Conservation (phyloP, 2,888 invertebrate species). For the Mesoligia furuncula region DNA sequence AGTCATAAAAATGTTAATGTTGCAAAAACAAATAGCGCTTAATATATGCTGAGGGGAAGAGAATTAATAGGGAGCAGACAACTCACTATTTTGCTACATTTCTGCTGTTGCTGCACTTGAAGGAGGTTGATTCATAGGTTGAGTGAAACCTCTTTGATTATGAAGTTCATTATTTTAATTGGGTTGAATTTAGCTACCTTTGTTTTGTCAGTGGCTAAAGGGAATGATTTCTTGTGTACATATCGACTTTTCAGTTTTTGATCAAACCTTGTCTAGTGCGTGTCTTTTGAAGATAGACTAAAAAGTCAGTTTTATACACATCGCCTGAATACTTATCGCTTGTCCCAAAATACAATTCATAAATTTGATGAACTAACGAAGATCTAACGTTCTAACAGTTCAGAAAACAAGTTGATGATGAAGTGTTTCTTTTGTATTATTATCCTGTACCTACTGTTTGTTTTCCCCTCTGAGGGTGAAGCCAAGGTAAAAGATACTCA, state of each 20-base stretch:
- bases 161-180: constrained; percentile 18
- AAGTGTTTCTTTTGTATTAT: constrained; percentile 12
- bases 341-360: not conserved
- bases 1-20: constrained; percentile 91
- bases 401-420: constrained; percentile 8
- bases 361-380: not conserved
- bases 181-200: not conserved
- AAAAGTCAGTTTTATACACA: too few species aligned
- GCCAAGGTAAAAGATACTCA: constrained; percentile 45
- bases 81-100: constrained; percentile 67
- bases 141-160: constrained; percentile 15
- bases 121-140: constrained; percentile 62
- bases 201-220: not conserved
- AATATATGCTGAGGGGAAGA: constrained; percentile 87
- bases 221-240: not conserved
- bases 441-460: constrained; percentile 1
- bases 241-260: not conserved
- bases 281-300: not conserved
- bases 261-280: not conserved
- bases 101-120: constrained; percentile 75
- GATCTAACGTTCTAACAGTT: not conserved
- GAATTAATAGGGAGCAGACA: constrained; percentile 78
- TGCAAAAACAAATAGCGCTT: constrained; percentile 88
- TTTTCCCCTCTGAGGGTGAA: constrained; percentile 31
- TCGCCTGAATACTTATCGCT: not conserved